Percentiles rank a stretch among this genome's conserved stretches.
Conservation (phyloP, 2,113 vertebrate species). For the Hiodon tergisus region DNA sequence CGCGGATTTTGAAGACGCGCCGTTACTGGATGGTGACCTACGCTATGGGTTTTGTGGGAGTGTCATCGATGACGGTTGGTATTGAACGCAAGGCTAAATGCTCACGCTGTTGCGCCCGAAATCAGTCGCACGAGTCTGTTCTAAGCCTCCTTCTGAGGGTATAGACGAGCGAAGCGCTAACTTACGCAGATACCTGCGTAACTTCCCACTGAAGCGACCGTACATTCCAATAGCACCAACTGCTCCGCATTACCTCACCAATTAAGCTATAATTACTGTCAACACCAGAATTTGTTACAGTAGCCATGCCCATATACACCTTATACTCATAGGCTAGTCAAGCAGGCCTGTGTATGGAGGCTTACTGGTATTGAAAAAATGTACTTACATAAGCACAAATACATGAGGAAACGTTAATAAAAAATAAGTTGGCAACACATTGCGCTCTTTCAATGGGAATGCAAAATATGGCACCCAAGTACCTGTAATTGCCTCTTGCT, state of each 20-base stretch:
- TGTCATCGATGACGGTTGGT: too few species aligned
- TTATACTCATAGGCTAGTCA: not conserved
- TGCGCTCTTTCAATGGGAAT: too few species aligned
- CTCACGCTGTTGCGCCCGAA: too few species aligned
- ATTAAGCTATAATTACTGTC: not conserved
- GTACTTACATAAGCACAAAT: too few species aligned
- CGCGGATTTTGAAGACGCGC: too few species aligned
- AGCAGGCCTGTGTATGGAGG: not conserved
- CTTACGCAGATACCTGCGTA: not conserved
- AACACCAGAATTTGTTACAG: not conserved
- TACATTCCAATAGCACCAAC: not conserved
- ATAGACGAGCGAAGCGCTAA: not conserved
- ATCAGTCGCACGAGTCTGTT: too few species aligned
- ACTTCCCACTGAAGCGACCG: slow-evolving; percentile 4
- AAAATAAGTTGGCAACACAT: not conserved
- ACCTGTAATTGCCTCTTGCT: not conserved
- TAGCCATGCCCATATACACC: not conserved
- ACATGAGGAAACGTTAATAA: too few species aligned
- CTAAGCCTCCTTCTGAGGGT: too few species aligned
- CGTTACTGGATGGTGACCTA: too few species aligned
- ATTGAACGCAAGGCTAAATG: too few species aligned
- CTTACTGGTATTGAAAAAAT: too few species aligned
- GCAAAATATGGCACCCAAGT: not conserved
- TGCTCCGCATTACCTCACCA: not conserved
- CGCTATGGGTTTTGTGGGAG: too few species aligned